phyloP scores from a whole-genome alignment of 2,888 invertebrate genomes.

The Didymodactylos carnosus region DNA sequence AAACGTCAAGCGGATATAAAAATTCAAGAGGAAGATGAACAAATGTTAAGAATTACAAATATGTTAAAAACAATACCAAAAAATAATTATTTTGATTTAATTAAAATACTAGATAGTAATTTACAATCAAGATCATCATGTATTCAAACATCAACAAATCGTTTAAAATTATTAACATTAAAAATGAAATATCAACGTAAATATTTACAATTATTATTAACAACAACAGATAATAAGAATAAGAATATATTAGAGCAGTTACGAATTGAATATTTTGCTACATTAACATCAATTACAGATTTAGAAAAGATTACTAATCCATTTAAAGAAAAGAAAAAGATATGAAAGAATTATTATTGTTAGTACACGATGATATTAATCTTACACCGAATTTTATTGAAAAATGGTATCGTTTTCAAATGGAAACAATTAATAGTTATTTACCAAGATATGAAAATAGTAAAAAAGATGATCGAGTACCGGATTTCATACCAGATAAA shows the following conservation, averaged over 20 bases:
- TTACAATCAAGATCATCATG: too few species aligned
- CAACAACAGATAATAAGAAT: too few species aligned
- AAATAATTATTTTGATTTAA: background rate
- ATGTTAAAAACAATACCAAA: background rate
- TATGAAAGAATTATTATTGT: background rate
- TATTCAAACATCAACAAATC: background rate
- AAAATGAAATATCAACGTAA: background rate
- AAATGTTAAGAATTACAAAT: background rate
- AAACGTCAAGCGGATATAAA: background rate
- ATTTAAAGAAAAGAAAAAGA: background rate
- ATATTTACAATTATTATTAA: background rate
- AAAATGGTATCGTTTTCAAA: constrained; percentile 6
- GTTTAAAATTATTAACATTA: background rate
- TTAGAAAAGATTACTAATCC: background rate
- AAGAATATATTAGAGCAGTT: background rate
- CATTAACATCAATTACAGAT: background rate
- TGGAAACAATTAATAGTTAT: background rate
- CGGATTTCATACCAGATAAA: constrained; percentile 9
- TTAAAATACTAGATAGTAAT: background rate
- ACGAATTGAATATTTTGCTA: background rate
- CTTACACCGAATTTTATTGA: too few species aligned
- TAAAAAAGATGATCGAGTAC: background rate
- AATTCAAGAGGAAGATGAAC: background rate
- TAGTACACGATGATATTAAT: too few species aligned
- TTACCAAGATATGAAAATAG: background rate